These are phyloP conservation scores for Collichthys lucidus DNA, from an alignment of 2,113 vertebrate genomes.

Conservation along the genomic window DNA sequence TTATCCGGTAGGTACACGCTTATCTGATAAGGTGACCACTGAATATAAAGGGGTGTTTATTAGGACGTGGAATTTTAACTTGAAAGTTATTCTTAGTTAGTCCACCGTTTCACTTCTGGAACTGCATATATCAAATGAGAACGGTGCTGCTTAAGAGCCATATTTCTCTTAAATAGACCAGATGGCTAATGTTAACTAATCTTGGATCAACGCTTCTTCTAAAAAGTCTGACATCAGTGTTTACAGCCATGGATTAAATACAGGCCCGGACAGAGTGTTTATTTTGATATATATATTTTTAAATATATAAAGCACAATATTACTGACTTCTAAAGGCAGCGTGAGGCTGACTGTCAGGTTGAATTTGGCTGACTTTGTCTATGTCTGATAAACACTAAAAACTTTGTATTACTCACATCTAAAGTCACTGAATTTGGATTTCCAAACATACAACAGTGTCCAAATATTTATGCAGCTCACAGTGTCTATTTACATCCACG, in stretches of 20 bases:
- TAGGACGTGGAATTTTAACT: background rate
- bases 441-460: background rate
- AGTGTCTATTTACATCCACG: background rate
- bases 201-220: slow-evolving; percentile 33
- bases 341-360: background rate
- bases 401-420: background rate
- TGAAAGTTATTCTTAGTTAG: background rate
- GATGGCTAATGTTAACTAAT: slow-evolving; percentile 33
- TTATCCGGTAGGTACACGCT: background rate
- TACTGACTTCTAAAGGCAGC: background rate
- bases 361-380: background rate
- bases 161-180: slow-evolving; percentile 9
- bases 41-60: slow-evolving; percentile 5
- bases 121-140: background rate
- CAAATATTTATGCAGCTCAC: background rate
- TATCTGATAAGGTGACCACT: background rate
- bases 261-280: background rate
- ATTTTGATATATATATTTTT: background rate
- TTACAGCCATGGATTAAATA: slow-evolving; percentile 49
- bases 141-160: background rate
- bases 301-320: background rate
- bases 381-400: background rate
- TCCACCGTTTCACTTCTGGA: background rate
- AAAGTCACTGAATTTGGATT: background rate
- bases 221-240: slow-evolving; percentile 32